phyloP scores from a whole-genome alignment of 2,888 invertebrate species.

The Troides aeacus region DNA sequence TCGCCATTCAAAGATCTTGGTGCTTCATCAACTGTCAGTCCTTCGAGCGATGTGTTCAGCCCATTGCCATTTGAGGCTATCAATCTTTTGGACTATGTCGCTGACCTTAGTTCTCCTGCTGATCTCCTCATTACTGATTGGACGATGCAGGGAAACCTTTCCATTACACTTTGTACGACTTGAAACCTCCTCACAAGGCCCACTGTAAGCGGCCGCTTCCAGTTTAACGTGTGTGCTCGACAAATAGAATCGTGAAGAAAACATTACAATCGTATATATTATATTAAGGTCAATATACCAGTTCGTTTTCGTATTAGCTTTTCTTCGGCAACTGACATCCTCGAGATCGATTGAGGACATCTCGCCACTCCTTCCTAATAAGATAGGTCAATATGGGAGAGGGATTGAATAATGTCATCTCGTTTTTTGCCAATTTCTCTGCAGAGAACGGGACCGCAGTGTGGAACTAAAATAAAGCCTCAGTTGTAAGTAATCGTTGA shows the following conservation, averaged over 20 bases:
- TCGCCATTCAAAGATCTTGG: too few species aligned
- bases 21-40: too few species aligned
- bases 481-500: background rate
- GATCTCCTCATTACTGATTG: too few species aligned
- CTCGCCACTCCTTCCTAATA: slow-evolving; percentile 19
- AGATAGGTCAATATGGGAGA: slow-evolving; percentile 7
- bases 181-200: too few species aligned
- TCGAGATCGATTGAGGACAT: slow-evolving; percentile 6
- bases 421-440: background rate
- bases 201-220: too few species aligned
- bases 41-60: too few species aligned
- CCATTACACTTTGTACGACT: too few species aligned
- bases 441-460: background rate
- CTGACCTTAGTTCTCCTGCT: too few species aligned
- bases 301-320: slow-evolving; percentile 17
- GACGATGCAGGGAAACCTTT: too few species aligned
- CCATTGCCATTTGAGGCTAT: too few species aligned
- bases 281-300: slow-evolving; percentile 20
- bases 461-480: background rate
- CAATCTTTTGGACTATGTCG: too few species aligned
- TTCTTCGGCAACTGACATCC: slow-evolving; percentile 9
- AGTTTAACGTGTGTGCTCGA: background rate
- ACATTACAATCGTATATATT: slow-evolving; percentile 14
- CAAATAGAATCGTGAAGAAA: background rate
- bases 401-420: slow-evolving; percentile 5